Base-by-base conservation (phyloP, 2,113 vertebrate genomes). In the Callaeas wilsoni region DNA sequence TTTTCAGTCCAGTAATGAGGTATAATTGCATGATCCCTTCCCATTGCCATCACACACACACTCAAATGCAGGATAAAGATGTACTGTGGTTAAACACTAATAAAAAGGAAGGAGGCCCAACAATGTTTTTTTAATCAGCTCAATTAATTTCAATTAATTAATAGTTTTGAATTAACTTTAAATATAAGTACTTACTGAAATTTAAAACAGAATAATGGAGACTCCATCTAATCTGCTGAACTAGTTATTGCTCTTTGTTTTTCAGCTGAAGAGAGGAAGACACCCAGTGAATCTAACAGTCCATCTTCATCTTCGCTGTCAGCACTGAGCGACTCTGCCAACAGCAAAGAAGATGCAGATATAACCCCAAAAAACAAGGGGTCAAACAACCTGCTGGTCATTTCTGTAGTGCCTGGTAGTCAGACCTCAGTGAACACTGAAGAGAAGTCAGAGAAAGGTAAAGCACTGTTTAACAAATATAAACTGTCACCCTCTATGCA, bases 391-490 rank as follows among this genome's bases (percentile, higher is more conserved):
- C 97, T 99, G 84, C 98, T 99, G 32, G 99, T 99, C 94, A 99
- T 98, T 94, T 99, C 99, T 59, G 98, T 99, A 65, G 97, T 99
- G 63, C 98, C 98, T 69, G 98, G 99, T 94, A 98, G 98, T 95
- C 99, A 99, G 97, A 98, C 98, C 71, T 98, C 98, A 90, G 98
- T 98, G 90, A 99, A 98, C 90, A 98, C 97, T 12, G 99, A 99
- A 91, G 99, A 99, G 85, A 99, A 99, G 96, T 98, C 98, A 59
- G 99, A 99, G 86, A 99, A 99, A 99, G 99, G 99, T 99, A 98
- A 97, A 85, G 77, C 46, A 21, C 62, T 23, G 6, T 50, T 75
- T 53, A 74, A 79, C 42, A 87, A 68, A 67, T 13, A 30, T 47
- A 59, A 30, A 47, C 32, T 32, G 14, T 8, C 42, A 26, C 47